phyloP scores from a whole-genome alignment of 2,888 invertebrate genomes.

The Oasisia sp. region DNA sequence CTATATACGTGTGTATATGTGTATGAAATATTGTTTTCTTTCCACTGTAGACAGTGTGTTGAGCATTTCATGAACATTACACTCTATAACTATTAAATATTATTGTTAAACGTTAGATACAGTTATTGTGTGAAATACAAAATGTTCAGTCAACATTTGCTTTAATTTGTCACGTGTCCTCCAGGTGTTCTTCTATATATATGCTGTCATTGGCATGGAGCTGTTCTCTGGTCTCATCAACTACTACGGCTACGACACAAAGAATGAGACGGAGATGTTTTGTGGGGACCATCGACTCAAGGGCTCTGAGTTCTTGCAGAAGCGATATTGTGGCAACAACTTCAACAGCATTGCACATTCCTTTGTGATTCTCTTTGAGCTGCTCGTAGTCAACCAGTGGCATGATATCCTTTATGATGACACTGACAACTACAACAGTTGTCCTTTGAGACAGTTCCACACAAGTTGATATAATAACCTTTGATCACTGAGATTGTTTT shows the following conservation, averaged over 20 bases:
- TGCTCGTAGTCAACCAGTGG: constrained; percentile 70
- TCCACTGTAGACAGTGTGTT: not conserved
- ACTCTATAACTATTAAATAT: too few species aligned
- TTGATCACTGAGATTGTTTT: not conserved
- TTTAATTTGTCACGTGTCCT: not conserved
- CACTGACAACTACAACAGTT: not conserved
- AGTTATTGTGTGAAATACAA: not conserved
- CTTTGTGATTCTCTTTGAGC: constrained; percentile 67
- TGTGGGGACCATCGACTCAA: constrained; percentile 63
- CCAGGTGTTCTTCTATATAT: constrained; percentile 67
- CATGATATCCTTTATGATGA: constrained; percentile 65
- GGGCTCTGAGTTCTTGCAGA: constrained; percentile 61
- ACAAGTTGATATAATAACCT: not conserved
- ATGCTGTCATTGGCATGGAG: constrained; percentile 68
- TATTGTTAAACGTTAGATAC: too few species aligned
- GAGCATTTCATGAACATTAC: too few species aligned
- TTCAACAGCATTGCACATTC: constrained; percentile 67
- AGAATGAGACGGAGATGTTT: constrained; percentile 40
- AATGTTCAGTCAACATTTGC: too few species aligned
- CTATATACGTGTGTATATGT: too few species aligned
- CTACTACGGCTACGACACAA: constrained; percentile 55
- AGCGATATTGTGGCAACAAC: constrained; percentile 68
- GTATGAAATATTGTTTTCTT: not conserved
- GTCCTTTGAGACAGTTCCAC: not conserved
- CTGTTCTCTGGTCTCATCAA: constrained; percentile 62